Base-by-base conservation (phyloP, 2,797 vertebrate species). In the Cyclopterus lumpus region DNA sequence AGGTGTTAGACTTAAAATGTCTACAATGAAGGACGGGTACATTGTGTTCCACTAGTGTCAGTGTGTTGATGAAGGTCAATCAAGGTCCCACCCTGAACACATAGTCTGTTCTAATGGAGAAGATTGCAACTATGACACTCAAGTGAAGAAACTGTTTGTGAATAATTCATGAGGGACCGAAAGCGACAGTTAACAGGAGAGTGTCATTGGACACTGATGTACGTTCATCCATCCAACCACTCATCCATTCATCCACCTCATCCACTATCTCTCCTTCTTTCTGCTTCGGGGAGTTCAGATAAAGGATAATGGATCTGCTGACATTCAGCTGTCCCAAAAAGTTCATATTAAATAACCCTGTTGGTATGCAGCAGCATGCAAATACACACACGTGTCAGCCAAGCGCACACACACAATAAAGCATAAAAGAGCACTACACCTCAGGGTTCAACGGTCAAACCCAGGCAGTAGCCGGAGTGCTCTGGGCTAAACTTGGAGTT, bases 141-240 rank as follows among this genome's bases (percentile, higher is more conserved):
- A 74, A 82, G 75, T 74, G 71, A 75, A 69, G 86, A 87, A 69
- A 84, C 61, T 32, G 63, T 12, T 48, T 67, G 82, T 89, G 82
- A 93, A 94, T 93, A 89, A 93, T 92, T 93, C 86, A 93, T 88
- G 71, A 88, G 85, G 77, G 84, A 83, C 78, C 88, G 83, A 84
- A 73, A 84, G 85, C 63, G 88, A 90, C 85, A 88, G 89, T 89
- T 89, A 91, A 86, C 80, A 66, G 82, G 77, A 84, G 66, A 72
- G 74, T 87, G 87, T 90, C 82, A 88, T 75, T 88, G 84, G 89
- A 92, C 86, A 85, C 81, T 75, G 79, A 83, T 22, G 7, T 22
- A 51, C 60, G 61, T 71, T 49, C 73, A 82, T 79, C 79, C 63
- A 73, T 88, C 83, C 82, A 57, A 74, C 77, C 60, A 73, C 86